Evolutionary conservation across 2,888 invertebrate species (phyloP).

Genomic region (Drosophila greeni): DNA sequence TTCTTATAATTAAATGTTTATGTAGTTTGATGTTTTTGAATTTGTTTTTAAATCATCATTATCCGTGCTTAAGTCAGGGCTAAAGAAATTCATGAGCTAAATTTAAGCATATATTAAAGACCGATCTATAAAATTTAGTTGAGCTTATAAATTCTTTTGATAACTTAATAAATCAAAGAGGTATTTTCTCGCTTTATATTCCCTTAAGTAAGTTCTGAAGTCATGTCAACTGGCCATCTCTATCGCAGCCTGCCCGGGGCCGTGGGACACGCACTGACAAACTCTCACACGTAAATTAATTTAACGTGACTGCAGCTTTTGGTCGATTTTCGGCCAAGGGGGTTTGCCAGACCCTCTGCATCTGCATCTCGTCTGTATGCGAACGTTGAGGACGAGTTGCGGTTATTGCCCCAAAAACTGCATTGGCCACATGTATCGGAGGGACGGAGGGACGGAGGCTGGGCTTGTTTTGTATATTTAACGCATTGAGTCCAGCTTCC

Average conservation of each 20-base stretch:
- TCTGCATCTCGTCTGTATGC: slow-evolving; percentile 40
- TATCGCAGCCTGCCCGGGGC: slow-evolving; percentile 11
- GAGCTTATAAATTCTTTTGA: too few species aligned
- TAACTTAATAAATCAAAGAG: background rate
- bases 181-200: background rate
- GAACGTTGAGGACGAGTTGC: slow-evolving; percentile 65
- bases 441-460: background rate
- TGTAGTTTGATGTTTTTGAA: background rate
- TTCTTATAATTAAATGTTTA: background rate
- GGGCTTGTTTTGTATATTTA: slow-evolving; percentile 58
- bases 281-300: slow-evolving; percentile 64
- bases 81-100: background rate
- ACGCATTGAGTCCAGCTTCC: slow-evolving; percentile 62
- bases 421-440: slow-evolving; percentile 38
- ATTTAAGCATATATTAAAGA: background rate
- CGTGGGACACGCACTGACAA: slow-evolving; percentile 27
- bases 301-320: slow-evolving; percentile 72
- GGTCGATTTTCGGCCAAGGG: slow-evolving; percentile 68
- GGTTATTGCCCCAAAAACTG: slow-evolving; percentile 64
- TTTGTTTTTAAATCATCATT: background rate
- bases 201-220: background rate
- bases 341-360: slow-evolving; percentile 16
- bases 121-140: too few species aligned
- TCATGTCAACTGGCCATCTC: slow-evolving; percentile 15
- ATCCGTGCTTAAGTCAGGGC: too few species aligned